phyloP scores from a whole-genome alignment of 2,797 vertebrate genomes.

The Astyanax mexicanus region DNA sequence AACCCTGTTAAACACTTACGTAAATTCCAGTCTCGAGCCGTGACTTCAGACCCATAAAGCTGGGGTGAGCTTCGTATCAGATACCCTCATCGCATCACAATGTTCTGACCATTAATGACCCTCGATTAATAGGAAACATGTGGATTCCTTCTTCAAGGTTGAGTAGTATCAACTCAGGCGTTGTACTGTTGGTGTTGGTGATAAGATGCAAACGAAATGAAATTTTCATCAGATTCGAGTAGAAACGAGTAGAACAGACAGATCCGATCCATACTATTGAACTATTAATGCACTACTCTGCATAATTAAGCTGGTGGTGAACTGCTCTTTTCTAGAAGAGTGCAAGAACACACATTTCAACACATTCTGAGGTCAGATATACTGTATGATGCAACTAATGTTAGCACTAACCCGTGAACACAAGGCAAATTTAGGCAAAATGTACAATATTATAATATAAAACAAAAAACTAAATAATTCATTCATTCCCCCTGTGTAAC shows the following conservation, averaged over 20 bases:
- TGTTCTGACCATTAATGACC: constrained; percentile 41
- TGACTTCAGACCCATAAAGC: constrained; percentile 30
- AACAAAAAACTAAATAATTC: too few relatives aligned
- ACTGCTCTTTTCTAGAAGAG: too few relatives aligned
- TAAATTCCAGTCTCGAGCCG: constrained; percentile 59
- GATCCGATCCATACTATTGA: constrained; percentile 3
- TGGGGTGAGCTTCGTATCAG: constrained; percentile 39
- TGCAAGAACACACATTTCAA: too few relatives aligned
- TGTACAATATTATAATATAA: too few relatives aligned
- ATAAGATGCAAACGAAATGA: constrained; percentile 29
- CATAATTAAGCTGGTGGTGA: constrained; percentile 8
- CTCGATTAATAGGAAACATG: constrained; percentile 60
- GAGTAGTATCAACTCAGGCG: constrained; percentile 53
- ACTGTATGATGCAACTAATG: too few relatives aligned
- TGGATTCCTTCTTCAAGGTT: constrained; percentile 51
- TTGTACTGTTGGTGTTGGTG: constrained; percentile 24
- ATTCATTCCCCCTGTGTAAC: too few relatives aligned
- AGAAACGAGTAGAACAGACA: constrained; percentile 17
- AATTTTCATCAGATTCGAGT: constrained; percentile 15
- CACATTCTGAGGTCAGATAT: too few relatives aligned
- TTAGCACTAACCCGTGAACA: too few relatives aligned
- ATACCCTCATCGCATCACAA: constrained; percentile 20
- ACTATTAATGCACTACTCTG: constrained; percentile 19
- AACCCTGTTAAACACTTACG: constrained; percentile 56
- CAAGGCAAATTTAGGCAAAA: too few relatives aligned